A percentile compares a stretch with the other conserved stretches of the same genome.
phyloP scores from a whole-genome alignment of 2,113 vertebrate genomes.

The Cromileptes altivelis region DNA sequence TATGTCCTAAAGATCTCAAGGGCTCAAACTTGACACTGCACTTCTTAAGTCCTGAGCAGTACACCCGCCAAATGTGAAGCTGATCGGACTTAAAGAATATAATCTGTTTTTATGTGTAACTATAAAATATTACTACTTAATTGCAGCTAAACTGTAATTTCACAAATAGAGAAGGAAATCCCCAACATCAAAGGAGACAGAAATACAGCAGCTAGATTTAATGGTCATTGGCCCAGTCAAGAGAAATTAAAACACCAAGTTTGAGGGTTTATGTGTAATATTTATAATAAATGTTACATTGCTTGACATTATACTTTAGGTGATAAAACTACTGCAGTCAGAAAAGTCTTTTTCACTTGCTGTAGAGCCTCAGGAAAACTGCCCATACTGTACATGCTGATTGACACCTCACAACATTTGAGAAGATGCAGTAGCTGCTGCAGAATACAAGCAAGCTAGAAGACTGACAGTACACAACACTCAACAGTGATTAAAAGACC shows the following conservation, averaged over 20 bases:
- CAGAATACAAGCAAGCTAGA: neutral
- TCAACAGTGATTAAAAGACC: neutral
- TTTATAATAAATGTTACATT: neutral
- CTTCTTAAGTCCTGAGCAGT: too few species aligned
- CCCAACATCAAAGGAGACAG: neutral
- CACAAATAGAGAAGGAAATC: neutral
- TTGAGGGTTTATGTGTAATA: neutral
- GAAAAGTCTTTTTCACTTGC: neutral
- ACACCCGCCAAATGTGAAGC: too few species aligned
- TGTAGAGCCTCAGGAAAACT: neutral
- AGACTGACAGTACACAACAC: neutral
- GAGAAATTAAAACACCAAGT: neutral
- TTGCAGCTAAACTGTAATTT: neutral
- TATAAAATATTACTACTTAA: neutral
- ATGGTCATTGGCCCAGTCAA: neutral
- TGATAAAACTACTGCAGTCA: neutral
- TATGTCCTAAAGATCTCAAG: too few species aligned
- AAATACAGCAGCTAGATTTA: neutral
- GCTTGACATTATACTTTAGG: neutral
- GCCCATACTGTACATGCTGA: neutral
- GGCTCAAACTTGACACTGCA: too few species aligned
- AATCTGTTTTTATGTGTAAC: neutral
- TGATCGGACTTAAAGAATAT: neutral
- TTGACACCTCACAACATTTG: neutral
- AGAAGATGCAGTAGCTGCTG: neutral